Base-by-base conservation (phyloP, 1,140 invertebrate genomes). In the Acromyrmex charruanus region DNA sequence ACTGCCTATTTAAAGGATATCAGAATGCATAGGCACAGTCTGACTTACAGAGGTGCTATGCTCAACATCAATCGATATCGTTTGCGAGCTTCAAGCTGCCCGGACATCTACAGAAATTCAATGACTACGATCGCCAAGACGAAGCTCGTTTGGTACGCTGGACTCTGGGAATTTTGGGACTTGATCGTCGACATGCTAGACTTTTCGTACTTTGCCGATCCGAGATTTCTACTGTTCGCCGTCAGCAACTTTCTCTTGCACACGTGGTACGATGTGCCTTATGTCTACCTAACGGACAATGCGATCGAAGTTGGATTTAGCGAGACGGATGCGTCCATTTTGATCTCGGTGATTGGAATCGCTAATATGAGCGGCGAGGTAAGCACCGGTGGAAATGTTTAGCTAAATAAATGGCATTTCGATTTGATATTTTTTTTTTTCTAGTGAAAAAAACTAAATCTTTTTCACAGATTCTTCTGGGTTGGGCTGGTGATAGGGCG, bases 201-300 rank as follows among this genome's bases (percentile, higher is more conserved):
- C 93, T 97, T 98, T 89, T 97, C 97, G 0, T 97, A 98, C 93
- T 98, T 98, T 92, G 94, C 95, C 53, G 97, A 98, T 93, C 95
- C 97, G 0, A 96, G 96, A 63, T 98, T 98, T 94, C 94, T 98
- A n/a, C 94, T 98, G 49, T 98, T 98, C 94, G 97, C 97, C 14
- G 93, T 98, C 16, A 98, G 98, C 61, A 98, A 98, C 94, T 98
- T 98, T 93, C 95, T 98, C 3, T 95, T 98, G 63, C 98, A 98
- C 95, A 97, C 97, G 66, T 98, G 98, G 97, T 98, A 98, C 94
- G 98, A 98, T 94, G 97, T 98, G 51, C 98, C 98, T 35, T 98
- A 98, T 93, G 97, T 98, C 80, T 98, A 98, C 95, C 96, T 98
- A 71, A 96, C 97, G 18, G 98, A 98, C 93, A 96, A 97, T 92